These are phyloP conservation scores for Tholera decimalis DNA, from an alignment of 2,888 invertebrate species.

Conservation along the genomic window DNA sequence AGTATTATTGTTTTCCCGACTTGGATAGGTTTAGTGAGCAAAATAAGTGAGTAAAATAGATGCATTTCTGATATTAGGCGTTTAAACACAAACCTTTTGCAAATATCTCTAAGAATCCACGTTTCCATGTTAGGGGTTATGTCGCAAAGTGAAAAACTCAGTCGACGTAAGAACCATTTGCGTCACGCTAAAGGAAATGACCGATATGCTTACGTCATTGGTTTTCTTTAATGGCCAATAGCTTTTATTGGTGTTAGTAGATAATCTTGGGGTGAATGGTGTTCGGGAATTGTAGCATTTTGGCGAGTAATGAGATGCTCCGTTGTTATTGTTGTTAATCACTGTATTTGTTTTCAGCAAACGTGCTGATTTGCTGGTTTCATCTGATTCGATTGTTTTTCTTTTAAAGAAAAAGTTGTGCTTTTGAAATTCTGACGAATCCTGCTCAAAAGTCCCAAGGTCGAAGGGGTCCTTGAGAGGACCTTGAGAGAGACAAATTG, in stretches of 20 bases:
- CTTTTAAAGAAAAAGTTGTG: too few relatives aligned
- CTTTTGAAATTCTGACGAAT: too few relatives aligned
- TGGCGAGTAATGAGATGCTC: neutral
- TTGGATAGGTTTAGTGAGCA: too few relatives aligned
- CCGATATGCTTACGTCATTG: constrained; percentile 24
- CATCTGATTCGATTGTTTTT: too few relatives aligned
- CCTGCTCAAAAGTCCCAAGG: too few relatives aligned
- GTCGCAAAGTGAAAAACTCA: constrained; percentile 36
- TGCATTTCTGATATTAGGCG: too few relatives aligned
- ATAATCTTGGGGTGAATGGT: constrained; percentile 4
- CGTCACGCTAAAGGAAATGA: constrained; percentile 42
- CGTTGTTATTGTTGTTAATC: neutral
- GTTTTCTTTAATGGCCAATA: constrained; percentile 30
- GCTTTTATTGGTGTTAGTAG: constrained; percentile 23
- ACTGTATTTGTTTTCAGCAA: neutral
- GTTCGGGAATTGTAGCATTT: neutral
- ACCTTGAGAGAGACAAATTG: too few relatives aligned
- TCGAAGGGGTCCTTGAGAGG: too few relatives aligned
- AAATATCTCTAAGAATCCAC: constrained; percentile 6
- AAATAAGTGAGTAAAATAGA: too few relatives aligned
- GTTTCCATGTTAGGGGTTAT: constrained; percentile 23
- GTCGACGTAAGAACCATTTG: constrained; percentile 28
- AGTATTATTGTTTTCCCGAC: too few relatives aligned
- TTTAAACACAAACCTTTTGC: too few relatives aligned
- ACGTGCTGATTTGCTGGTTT: neutral